Base-by-base conservation (phyloP, 2,888 invertebrate species). In the Tenthredo notha region DNA sequence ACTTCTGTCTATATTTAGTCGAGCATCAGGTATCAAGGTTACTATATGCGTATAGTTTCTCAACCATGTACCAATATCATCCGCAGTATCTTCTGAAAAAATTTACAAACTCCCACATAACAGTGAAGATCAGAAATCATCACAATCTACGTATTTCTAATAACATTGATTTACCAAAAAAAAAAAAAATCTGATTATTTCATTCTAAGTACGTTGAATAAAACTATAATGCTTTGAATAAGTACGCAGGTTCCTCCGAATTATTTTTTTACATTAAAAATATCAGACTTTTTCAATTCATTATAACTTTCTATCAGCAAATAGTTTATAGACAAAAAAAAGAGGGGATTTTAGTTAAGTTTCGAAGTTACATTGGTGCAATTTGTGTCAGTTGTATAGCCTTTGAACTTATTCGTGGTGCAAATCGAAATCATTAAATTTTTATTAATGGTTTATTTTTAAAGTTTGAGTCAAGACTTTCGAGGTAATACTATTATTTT, bases 1-100 rank as follows among this genome's bases (percentile, higher is more conserved):
- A 80, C 58, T 80, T 80, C 61, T 29, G 15, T 77, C 72, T 77
- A 77, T 77, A 50, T 77, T 77, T 50, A 77, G 77, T 77, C 54
- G 54, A 77, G 50, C 77, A 77, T 77, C 77, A 54, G 18, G 54
- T 29, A 29, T 29, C 29, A 77, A 50, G 50, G 77, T 25, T 9
- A 50, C 54, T 25, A 54, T 54, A 54, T 50, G 25, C 50, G 75
- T 77, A n/a, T 29, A 40, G 75, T 29, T 29, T 50, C 21, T 74
- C 37, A 37, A 43, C 43, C 72, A 10, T 18, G 33, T 33, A 15
- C 21, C 15, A 33, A 67, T 29, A 67, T 67, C 29, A 33, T 67
- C 12, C 15, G 7, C 18, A 12, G 12, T 33, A 67, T 67, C 0
- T 67, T 67, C 25, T 18, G 0, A 15, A 67, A 67, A 67, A n/a